Base-by-base conservation (phyloP, 1,140 invertebrate species). In the Oedothorax gibbosus region DNA sequence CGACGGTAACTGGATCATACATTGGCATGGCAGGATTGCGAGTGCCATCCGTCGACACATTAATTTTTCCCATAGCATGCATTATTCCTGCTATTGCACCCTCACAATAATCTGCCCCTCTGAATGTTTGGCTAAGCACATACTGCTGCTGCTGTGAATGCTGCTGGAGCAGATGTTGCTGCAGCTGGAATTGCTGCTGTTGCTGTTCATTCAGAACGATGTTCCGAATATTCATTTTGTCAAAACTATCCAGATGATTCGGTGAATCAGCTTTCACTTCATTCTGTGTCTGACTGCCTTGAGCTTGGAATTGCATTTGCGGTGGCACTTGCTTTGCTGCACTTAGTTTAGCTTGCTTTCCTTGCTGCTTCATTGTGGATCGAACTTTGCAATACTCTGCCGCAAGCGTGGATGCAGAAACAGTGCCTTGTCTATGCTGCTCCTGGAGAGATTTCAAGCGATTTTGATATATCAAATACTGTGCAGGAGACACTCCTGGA, bases 71-170 rank as follows among this genome's bases (percentile, higher is more conserved):
- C 71, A 80, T 81, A 8, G 80, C 86, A 72, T 83, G 82, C 82
- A 85, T 87, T 10, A 87, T 62, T 18, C 84, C 83, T 62, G 86
- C 86, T 51, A 78, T 60, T 8, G 83, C 71, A 60, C 78, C 73
- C 54, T 87, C 83, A 64, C 84, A 78, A 68, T 86, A 72, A 9
- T 78, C 35, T 20, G 78, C 64, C 12, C 86, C 86, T 53, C 77
- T 80, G 15, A 86, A 57, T 54, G 79, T 86, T 84, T 87, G 87
- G 3, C 87, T 87, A 12, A 89, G 66, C 65, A 88, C 88, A 60
- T 87, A 85, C 68, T 88, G 88, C 68, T 88, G 88, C 53, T 89
- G 88, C 65, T 89, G 89, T 18, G 75, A 21, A 66, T 89, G 88
- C 60, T 88, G 87, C 21, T 88, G 84, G 35, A 89, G 87, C 49